Percentiles rank a stretch among this genome's conserved stretches.
Evolutionary conservation across 2,113 vertebrate species (phyloP).

Genomic region (Micronycteris hirsuta): DNA sequence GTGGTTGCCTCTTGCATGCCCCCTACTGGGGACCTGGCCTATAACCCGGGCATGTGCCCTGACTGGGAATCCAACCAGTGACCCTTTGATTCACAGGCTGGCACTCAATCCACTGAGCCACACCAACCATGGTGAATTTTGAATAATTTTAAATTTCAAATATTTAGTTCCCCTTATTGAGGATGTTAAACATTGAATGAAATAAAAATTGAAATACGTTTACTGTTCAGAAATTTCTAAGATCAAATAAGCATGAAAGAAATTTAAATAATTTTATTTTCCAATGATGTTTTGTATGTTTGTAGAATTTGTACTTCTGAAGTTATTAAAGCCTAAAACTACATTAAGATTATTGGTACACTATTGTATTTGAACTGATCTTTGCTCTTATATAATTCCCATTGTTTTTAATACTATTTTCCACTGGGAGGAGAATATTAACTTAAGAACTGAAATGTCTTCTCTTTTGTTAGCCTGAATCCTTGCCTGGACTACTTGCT

Average conservation of each 20-base stretch:
- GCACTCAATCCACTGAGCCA: too few species aligned
- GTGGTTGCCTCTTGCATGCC: too few species aligned
- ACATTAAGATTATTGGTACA: background rate
- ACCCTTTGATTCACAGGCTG: too few species aligned
- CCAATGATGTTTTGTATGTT: constrained; percentile 24
- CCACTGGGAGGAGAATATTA: constrained; percentile 9
- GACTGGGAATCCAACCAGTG: too few species aligned
- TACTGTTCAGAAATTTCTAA: constrained; percentile 27
- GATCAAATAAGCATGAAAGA: background rate
- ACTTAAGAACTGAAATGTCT: constrained; percentile 4
- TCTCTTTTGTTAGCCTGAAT: constrained; percentile 42
- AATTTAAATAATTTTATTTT: constrained; percentile 46
- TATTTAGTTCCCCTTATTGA: background rate
- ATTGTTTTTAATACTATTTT: constrained; percentile 25
- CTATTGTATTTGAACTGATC: constrained; percentile 31
- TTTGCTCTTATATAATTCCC: constrained; percentile 31
- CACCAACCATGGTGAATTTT: background rate
- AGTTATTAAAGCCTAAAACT: constrained; percentile 22
- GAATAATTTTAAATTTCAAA: constrained; percentile 5
- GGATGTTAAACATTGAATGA: background rate
- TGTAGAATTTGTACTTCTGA: constrained; percentile 6
- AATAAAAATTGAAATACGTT: constrained; percentile 24
- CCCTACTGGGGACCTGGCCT: too few species aligned
- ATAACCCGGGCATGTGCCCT: too few species aligned
- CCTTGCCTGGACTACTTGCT: constrained; percentile 37